Evolutionary conservation across 2,888 invertebrate species (phyloP).

Genomic region (Lamellibrachia columna): DNA sequence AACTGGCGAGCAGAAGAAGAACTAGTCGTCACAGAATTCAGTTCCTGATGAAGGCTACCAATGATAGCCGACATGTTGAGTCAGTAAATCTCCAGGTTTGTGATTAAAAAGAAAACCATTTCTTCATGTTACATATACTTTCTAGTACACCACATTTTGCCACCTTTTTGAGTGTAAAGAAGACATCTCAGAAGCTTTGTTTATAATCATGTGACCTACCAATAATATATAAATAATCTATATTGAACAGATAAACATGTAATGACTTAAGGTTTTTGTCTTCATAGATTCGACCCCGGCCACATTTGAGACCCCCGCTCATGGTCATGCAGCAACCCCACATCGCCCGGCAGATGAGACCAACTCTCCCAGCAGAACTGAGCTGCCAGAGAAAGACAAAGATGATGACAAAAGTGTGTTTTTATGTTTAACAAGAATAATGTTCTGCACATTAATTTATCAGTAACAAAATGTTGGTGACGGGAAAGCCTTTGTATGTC

Average conservation of each 20-base stretch:
- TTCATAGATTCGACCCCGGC: slow-evolving; percentile 83
- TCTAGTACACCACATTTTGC: background rate
- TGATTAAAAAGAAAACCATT: background rate
- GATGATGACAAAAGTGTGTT: background rate
- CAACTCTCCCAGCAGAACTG: background rate
- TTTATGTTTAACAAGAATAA: background rate
- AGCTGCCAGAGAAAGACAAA: background rate
- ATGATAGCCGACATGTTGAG: too few species aligned
- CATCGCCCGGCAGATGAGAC: background rate
- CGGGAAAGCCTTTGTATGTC: too few species aligned
- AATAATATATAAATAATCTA: background rate
- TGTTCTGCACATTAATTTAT: background rate
- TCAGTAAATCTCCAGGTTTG: too few species aligned
- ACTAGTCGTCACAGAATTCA: too few species aligned
- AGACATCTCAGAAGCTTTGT: too few species aligned
- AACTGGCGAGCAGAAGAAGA: too few species aligned
- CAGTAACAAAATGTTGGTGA: background rate
- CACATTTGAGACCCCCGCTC: slow-evolving; percentile 88
- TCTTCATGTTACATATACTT: background rate
- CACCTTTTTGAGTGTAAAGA: background rate
- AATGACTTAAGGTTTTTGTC: background rate
- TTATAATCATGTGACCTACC: background rate
- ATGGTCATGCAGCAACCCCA: slow-evolving; percentile 36
- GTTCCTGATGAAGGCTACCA: too few species aligned
- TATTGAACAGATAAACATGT: background rate